Base-by-base conservation (phyloP, 2,888 invertebrate genomes). In the Drosophila formosana region DNA sequence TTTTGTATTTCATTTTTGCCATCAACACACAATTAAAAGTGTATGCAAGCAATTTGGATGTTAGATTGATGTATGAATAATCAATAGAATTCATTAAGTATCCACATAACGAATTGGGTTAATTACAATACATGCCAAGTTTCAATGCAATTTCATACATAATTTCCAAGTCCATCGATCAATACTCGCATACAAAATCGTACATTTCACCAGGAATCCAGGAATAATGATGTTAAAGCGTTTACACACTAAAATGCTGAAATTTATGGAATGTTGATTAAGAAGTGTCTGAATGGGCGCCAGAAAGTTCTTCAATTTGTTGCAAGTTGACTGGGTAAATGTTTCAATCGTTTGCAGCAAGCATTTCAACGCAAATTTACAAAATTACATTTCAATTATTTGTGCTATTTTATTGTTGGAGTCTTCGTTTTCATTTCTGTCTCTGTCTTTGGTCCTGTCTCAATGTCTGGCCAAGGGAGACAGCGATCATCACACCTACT, bases 321-420 rank as follows among this genome's bases (percentile, higher is more conserved):
- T 53, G 64, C 65, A 65, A 18, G 55, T 26, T 58, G 55, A 47
- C 56, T 57, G 57, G 43, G 3, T 58, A 41, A 72, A 82, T 64
- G 80, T 72, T 80, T 80, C 80, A 74, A 82, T 80, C 80, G 61
- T 23, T 46, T 37, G 58, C 32, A 26, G 34, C 45, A 13, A 57
- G 46, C 30, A 61, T 43, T 66, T 77, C 68, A 80, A 69, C 66
- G 66, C 72, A 70, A 65, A 75, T 68, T 69, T 37, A 37, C 61
- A 63, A 75, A 85, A 88, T 88, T 83, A 82, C 88, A 82, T 88
- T 83, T 86, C 82, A 81, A 83, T 88, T 78, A 86, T 86, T 81
- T 76, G 72, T 71, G 78, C 71, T 70, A 85, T 83, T 88, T 88
- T 82, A 88, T 82, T 70, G 81, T 71, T 71, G 41, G 50, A 66